phyloP scores from a whole-genome alignment of 64 coral and sea anemone species.

The Actinia equina region DNA sequence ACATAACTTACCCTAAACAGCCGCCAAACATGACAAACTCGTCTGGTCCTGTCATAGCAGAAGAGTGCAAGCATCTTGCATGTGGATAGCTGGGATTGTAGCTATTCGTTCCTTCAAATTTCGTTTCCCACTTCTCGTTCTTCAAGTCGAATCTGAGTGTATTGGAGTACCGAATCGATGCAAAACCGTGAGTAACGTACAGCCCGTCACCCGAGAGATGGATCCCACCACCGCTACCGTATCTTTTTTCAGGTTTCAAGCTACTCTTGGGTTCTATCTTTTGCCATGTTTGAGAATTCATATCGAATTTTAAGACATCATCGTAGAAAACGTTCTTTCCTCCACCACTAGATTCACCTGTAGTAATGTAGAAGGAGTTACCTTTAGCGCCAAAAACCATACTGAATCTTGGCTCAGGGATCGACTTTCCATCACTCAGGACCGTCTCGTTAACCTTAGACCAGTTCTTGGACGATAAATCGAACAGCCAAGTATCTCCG shows the following conservation, averaged over 20 bases:
- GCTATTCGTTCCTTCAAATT: conserved; percentile 81
- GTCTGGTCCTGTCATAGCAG: conserved; percentile 66
- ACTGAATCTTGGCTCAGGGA: conserved; percentile 71
- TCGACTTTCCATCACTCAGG: neutral
- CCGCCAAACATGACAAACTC: conserved; percentile 92
- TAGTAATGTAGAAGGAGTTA: conserved; percentile 54
- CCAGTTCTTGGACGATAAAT: conserved; percentile 45
- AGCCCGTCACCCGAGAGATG: conserved; percentile 51
- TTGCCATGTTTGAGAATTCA: conserved; percentile 31
- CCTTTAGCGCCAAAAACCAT: conserved; percentile 68
- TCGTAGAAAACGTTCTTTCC: conserved; percentile 36
- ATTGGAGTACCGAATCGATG: conserved; percentile 70
- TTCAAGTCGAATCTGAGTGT: conserved; percentile 82
- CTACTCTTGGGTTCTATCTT: conserved; percentile 47
- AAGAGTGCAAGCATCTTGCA: conserved; percentile 75
- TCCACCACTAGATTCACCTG: conserved; percentile 50
- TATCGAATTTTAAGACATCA: conserved; percentile 55
- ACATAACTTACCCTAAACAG: conserved; percentile 80
- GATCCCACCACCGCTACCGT: conserved; percentile 73
- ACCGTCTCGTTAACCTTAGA: conserved; percentile 14
- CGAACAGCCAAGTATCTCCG: conserved; percentile 71
- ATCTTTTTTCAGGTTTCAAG: conserved; percentile 48
- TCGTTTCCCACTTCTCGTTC: conserved; percentile 54
- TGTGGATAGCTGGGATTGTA: conserved; percentile 93
- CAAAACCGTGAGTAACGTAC: conserved; percentile 75